Base-by-base conservation (phyloP, 2,113 vertebrate genomes). In the Pterocles burchelli region DNA sequence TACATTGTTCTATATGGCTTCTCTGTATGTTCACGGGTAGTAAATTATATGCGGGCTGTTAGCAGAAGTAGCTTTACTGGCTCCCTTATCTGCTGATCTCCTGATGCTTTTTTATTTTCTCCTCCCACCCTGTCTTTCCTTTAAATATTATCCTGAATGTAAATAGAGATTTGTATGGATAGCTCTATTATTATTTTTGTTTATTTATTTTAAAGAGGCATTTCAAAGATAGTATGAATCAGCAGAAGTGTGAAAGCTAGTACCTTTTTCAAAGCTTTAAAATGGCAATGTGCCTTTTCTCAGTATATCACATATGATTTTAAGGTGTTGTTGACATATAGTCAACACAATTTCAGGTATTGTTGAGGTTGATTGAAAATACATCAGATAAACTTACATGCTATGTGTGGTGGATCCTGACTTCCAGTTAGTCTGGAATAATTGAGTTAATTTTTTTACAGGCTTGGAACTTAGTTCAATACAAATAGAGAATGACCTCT, bases 341-440 rank as follows among this genome's bases (percentile, higher is more conserved):
- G 13, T 38, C 54, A 90, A 19, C 26, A 9, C 24, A 19, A 54
- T 68, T 70, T 80, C 63, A 85, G n/a, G 48, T 76, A 67, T 22
- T 54, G 8, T 57, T 86, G n/a, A 13, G 34, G 58, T 45, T 74
- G 36, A 25, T 34, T 58, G 21, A 21, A 80, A 92, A 45, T 22
- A 5, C 2, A 9, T 25, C 41, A 58, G 26, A 61, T 43, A 72
- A 78, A 58, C 13, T 52, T 65, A 11, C 7, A 67, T 52, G 13
- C 7, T 85, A 4, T 9, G 0, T 22, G 2, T 24, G 21, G 26
- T 49, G 9, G 7, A 58, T 36, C 36, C 11, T 62, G 31, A 19
- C 6, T 76, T 79, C 11, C 16, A 51, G 9, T 61, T 79, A 68
- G 16, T 22, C 24, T 83, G 75, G 38, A 57, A 46, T 34, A 31